Evolutionary conservation across 2,888 invertebrate genomes (phyloP), one percentile per base, ranked within the genome.

Genomic region (Nomada flava): DNA sequence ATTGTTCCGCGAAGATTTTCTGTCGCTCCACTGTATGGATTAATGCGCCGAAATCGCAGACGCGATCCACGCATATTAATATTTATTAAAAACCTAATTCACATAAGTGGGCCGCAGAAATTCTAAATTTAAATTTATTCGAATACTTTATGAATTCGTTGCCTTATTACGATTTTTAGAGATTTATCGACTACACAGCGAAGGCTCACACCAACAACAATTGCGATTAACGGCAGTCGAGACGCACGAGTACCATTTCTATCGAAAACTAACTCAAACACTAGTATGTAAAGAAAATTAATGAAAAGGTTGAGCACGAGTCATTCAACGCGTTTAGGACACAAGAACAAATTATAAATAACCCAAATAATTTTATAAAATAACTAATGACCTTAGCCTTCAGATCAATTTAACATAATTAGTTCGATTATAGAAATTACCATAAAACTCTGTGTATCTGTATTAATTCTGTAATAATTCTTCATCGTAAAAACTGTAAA

Each of bases 181-280:
- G 90, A 92, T 18, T 84, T 90, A 18, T 91, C 91, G 15, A 90
- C 89, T 59, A 85, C 87, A 53, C 90, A 90, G 64, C 91, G 90
- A 36, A 83, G 91, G 20, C 91, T 90, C 9, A 89, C 90, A 10
- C 91, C 88, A 20, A 89, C 90, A 20, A 20, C 42, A 90, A 87
- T 70, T 36, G 76, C 63, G 23, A 69, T 59, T 47, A 60, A 26
- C 13, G 29, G 18, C 2, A 72, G 36, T 47, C 62, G 78, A 67
- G 82, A 71, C 2, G 15, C 68, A 0, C 76, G 76, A 55, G n/a
- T 65, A 20, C 79, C 83, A 53, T 69, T 84, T 65, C 29, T 86
- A 23, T 75, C 62, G 1, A 83, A 75, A 26, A 71, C 26, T 53
- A 75, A 47, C 53, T 65, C 44, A 20, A 64, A 68, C 15, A 60